A percentile compares a stretch with the other conserved stretches of the same genome.
phyloP scores from a whole-genome alignment of 2,113 vertebrate genomes.

The Cyanistes caeruleus region DNA sequence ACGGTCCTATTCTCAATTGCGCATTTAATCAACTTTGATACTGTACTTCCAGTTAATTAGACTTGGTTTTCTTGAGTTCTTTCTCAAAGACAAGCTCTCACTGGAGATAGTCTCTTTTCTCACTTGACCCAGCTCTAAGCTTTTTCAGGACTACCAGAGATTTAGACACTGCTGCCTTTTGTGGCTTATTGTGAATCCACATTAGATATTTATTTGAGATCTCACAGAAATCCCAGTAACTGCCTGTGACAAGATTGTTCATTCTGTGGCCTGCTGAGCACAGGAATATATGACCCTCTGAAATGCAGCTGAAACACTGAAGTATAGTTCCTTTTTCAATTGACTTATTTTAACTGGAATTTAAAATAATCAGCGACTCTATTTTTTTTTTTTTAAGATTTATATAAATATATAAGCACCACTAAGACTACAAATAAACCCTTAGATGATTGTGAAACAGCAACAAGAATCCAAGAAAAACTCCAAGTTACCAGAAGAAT shows the following conservation, averaged over 20 bases:
- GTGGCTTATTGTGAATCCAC: neutral
- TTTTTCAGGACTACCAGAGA: neutral
- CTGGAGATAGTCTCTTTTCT: neutral
- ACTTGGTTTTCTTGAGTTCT: neutral
- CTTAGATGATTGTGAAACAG: conserved; percentile 40
- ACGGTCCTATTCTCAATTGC: neutral
- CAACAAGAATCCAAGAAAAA: conserved; percentile 57
- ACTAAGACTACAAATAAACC: conserved; percentile 44
- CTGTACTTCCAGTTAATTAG: neutral
- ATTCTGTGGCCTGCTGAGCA: neutral
- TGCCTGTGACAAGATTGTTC: neutral
- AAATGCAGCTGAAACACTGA: neutral
- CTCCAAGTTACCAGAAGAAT: conserved; percentile 38
- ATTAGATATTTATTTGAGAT: neutral
- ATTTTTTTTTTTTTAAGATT: neutral
- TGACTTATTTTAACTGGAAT: conserved; percentile 39
- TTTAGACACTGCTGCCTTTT: neutral
- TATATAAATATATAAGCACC: conserved; percentile 47
- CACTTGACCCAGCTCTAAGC: neutral
- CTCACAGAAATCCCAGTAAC: neutral
- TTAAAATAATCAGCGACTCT: conserved; percentile 17
- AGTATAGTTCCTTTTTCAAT: neutral
- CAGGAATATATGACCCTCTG: neutral
- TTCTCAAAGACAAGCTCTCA: neutral
- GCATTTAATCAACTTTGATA: neutral